Evolutionary conservation across 2,888 invertebrate species (phyloP).

Genomic region (Eupithecia vulgata): DNA sequence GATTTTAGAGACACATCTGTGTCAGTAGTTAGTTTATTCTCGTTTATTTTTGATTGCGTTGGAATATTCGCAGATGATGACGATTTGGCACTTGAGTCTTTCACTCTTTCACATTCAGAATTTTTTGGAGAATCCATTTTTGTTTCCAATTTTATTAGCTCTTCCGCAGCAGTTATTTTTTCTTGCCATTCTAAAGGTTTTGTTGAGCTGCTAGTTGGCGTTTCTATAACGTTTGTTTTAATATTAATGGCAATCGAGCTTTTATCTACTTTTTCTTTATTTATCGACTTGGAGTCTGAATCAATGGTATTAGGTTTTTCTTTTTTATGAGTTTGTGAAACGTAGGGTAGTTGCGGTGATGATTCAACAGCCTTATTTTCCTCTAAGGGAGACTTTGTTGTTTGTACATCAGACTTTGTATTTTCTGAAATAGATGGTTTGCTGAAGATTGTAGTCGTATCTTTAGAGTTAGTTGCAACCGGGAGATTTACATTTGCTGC

Average conservation of each 20-base stretch:
- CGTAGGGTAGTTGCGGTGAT: conserved; percentile 8
- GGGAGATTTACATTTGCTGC: conserved; percentile 22
- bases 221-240: conserved; percentile 23
- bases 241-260: conserved; percentile 12
- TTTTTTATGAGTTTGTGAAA: conserved; percentile 21
- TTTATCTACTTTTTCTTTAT: neutral
- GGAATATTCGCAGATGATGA: conserved; percentile 24
- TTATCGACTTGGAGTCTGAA: conserved; percentile 2
- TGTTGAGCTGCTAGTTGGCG: conserved; percentile 24
- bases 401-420: conserved; percentile 18
- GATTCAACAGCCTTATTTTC: conserved; percentile 21
- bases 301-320: conserved; percentile 19
- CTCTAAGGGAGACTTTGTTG: conserved; percentile 19
- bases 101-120: conserved; percentile 10
- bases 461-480: conserved; percentile 9
- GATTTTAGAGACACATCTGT: conserved; percentile 44
- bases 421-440: conserved; percentile 20
- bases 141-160: conserved; percentile 30
- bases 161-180: conserved; percentile 42
- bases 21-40: conserved; percentile 36
- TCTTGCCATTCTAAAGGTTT: conserved; percentile 64
- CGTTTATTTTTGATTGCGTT: conserved; percentile 34
- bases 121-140: conserved; percentile 16
- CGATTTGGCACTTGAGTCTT: conserved; percentile 33
- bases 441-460: conserved; percentile 29